Conservation (phyloP, 2,888 invertebrate species). For the Drosophila atripex region DNA sequence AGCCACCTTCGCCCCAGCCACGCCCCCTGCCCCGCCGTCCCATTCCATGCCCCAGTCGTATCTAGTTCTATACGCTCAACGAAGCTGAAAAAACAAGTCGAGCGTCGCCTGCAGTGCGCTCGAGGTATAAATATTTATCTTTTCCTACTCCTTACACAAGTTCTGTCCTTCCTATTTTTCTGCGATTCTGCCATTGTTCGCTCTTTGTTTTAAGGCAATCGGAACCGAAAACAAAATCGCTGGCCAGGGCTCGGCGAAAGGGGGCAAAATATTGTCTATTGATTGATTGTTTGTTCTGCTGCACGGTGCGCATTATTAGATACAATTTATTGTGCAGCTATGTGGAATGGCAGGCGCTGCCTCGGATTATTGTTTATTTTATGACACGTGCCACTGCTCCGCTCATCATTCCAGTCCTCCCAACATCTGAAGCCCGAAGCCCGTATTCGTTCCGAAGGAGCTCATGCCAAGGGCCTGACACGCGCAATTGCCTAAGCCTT, state of each 20-base stretch:
- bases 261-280: constrained; percentile 72
- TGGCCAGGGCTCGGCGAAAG: constrained; percentile 27
- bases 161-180: constrained; percentile 26
- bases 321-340: constrained; percentile 77
- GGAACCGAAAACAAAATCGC: constrained; percentile 65
- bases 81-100: constrained; percentile 79
- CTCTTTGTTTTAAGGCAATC: constrained; percentile 76
- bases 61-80: constrained; percentile 72
- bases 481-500: constrained; percentile 68
- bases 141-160: constrained; percentile 46
- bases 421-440: constrained; percentile 1
- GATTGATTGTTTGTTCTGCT: constrained; percentile 79
- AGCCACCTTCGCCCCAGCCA: constrained; percentile 27
- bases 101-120: constrained; percentile 78
- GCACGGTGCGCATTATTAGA: constrained; percentile 77
- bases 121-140: constrained; percentile 78
- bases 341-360: constrained; percentile 75
- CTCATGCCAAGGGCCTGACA: constrained; percentile 57
- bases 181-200: constrained; percentile 27
- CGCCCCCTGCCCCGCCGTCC: constrained; percentile 15
- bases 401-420: constrained; percentile 1
- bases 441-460: constrained; percentile 16
- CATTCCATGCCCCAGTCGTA: constrained; percentile 15
- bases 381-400: constrained; percentile 70
- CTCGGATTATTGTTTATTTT: constrained; percentile 78